Conservation (phyloP, 64 coral and sea anemone species). For the Anthopleura sola region DNA sequence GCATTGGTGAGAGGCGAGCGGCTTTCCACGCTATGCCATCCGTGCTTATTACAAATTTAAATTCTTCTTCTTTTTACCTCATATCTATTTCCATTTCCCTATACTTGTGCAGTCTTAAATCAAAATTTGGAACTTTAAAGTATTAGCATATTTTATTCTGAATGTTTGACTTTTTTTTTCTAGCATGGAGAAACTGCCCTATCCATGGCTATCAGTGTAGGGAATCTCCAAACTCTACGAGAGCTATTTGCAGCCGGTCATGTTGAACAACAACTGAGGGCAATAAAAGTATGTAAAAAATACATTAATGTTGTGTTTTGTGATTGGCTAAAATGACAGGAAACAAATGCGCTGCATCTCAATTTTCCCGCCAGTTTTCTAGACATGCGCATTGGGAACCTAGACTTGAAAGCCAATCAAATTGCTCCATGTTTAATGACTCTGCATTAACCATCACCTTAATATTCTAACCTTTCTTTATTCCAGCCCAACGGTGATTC, state of each 20-base stretch:
- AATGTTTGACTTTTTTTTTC: background rate
- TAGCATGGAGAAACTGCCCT: slow-evolving; percentile 69
- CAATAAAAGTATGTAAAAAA: slow-evolving; percentile 18
- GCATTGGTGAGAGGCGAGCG: too few relatives aligned
- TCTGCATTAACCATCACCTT: background rate
- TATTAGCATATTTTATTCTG: too few relatives aligned
- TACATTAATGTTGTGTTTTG: too few relatives aligned
- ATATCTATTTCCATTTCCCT: too few relatives aligned
- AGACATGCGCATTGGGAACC: background rate
- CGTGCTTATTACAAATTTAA: too few relatives aligned
- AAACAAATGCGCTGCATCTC: background rate
- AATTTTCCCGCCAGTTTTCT: background rate
- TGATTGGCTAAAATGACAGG: background rate
- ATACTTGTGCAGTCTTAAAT: too few relatives aligned
- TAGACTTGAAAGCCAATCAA: too few relatives aligned
- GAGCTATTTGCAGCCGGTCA: slow-evolving; percentile 56
- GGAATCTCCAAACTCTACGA: slow-evolving; percentile 51
- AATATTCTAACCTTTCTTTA: background rate
- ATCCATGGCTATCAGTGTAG: slow-evolving; percentile 63
- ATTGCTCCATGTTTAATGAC: too few relatives aligned
- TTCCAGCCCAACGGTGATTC: slow-evolving; percentile 72
- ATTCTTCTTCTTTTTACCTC: too few relatives aligned
- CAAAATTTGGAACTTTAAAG: too few relatives aligned
- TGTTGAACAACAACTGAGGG: slow-evolving; percentile 41
- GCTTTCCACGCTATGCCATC: too few relatives aligned